Evolutionary conservation across 2,797 vertebrate species (phyloP), one percentile per base, ranked within the genome.

Genomic region (Esox masquinongy): DNA sequence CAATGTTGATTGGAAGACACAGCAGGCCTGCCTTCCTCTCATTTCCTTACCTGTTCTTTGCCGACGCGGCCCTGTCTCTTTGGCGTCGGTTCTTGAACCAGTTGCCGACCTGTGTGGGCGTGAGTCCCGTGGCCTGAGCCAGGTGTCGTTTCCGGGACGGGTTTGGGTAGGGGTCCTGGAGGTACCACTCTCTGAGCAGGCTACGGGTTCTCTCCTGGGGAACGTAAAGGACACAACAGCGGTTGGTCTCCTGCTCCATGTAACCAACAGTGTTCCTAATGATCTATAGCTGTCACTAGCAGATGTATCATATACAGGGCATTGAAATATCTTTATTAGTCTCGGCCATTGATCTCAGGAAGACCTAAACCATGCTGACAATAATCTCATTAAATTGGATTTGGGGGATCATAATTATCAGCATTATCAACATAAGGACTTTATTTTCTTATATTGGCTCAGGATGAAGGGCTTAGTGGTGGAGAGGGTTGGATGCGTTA

Each of bases 21-120:
- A 16, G 15, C 17, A 36, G 26, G 64, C 26, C 64, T 36, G 43
- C 39, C 67, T 3, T 43, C 36, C 19, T 43, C 16, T 39, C 34
- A 15, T 34, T 4, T 9, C 2, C 0, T 0, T 74, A 89, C 94
- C 94, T 93, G 89, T 95, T 95, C 77, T 95, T 95, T 26, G 94
- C 94, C 0, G 94, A 95, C 0, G 94, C 94, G 0, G 94, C 94
- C 0, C 94, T 90, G 83, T 95, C 94, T 74, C 94, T 86, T 73
- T 95, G 94, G 0, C 94, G 91, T 4, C 94, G 93, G 83, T 95
- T 95, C 84, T 95, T 95, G 89, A 95, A 95, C 94, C 94, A 95
- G 93, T 95, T 95, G 34, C 94, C 94, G 9, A 95, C 94, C 88
- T 95, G 94, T 0, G 93, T 95, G 26, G 94, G 93, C 0, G 94